A percentile compares a stretch with the other conserved stretches of the same genome.
Conservation (phyloP, 1,140 invertebrate genomes). For the Heliconius congener region DNA sequence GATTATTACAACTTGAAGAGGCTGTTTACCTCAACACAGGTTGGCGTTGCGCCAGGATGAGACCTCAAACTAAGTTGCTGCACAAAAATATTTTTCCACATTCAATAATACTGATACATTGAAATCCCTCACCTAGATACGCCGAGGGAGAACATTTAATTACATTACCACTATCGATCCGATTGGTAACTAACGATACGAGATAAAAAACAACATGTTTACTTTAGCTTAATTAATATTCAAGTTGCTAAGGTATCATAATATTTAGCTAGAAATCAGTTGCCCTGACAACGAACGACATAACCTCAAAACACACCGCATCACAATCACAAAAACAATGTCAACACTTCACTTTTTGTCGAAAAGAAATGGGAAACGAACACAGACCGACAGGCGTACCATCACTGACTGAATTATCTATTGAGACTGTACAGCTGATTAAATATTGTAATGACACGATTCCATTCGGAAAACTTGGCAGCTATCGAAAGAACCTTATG, state of each 20-base stretch:
- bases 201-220: conserved; percentile 1
- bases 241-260: conserved; percentile 23
- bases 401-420: conserved; percentile 76
- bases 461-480: conserved; percentile 37
- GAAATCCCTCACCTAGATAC: background rate
- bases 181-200: conserved; percentile 19
- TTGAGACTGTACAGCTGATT: conserved; percentile 74
- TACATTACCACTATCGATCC: conserved; percentile 38
- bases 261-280: conserved; percentile 32
- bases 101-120: background rate
- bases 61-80: conserved; percentile 4
- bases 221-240: conserved; percentile 9
- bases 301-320: conserved; percentile 37
- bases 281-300: conserved; percentile 43
- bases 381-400: conserved; percentile 54
- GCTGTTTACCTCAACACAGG: conserved; percentile 25
- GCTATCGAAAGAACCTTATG: conserved; percentile 56
- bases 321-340: background rate
- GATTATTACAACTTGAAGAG: conserved; percentile 11
- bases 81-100: conserved; percentile 1
- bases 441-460: conserved; percentile 63
- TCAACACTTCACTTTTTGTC: conserved; percentile 14
- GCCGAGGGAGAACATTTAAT: conserved; percentile 18
- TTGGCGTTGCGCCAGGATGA: conserved; percentile 21
- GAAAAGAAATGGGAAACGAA: background rate